Percentiles rank a stretch among this genome's conserved stretches.
Evolutionary conservation across 1,140 invertebrate genomes (phyloP).

Genomic region (Drosophila bipectinata): DNA sequence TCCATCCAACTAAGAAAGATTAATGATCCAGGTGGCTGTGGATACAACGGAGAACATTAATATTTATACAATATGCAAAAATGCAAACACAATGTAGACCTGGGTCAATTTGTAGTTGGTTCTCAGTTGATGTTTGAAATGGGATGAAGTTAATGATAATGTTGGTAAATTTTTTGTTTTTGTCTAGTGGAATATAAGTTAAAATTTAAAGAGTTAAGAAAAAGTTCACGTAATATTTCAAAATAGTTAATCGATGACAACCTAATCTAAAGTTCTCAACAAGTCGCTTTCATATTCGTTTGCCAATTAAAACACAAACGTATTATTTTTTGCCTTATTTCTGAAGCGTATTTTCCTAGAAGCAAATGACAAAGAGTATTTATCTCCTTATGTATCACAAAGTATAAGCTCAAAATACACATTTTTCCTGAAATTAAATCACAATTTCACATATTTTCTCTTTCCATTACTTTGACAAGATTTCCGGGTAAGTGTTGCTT

Average conservation of each 20-base stretch:
- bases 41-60: constrained; percentile 51
- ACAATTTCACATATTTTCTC: constrained; percentile 11
- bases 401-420: not conserved
- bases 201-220: too few relatives aligned
- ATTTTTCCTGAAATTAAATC: constrained; percentile 12
- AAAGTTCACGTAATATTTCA: too few relatives aligned
- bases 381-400: not conserved
- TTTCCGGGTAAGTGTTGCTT: constrained; percentile 45
- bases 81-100: constrained; percentile 24
- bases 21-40: constrained; percentile 62
- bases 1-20: constrained; percentile 58
- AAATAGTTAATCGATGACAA: not conserved
- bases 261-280: not conserved
- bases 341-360: not conserved
- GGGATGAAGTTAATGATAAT: constrained; percentile 7
- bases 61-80: constrained; percentile 67
- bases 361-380: not conserved
- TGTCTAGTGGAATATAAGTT: too few relatives aligned
- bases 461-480: constrained; percentile 24
- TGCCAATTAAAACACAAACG: not conserved
- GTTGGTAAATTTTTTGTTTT: not conserved
- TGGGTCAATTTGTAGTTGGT: constrained; percentile 66
- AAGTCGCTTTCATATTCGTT: not conserved
- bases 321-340: too few relatives aligned
- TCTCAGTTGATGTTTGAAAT: constrained; percentile 4